Evolutionary conservation across 2,888 invertebrate genomes (phyloP).

Genomic region (Tenthredo distinguenda): DNA sequence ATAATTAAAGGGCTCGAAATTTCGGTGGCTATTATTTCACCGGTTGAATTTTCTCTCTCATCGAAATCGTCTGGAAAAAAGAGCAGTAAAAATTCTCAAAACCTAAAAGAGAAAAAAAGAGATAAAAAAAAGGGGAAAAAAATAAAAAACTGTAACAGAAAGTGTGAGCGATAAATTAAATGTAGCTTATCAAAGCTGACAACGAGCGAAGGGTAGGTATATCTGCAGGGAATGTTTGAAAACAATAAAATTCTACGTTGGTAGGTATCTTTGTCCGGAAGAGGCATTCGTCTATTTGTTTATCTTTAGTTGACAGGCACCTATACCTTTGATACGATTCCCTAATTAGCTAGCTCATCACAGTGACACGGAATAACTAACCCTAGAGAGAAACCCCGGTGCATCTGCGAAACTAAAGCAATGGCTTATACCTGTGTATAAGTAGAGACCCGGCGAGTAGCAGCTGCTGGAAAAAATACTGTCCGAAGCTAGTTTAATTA

Average conservation of each 20-base stretch:
- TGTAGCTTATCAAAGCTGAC: background rate
- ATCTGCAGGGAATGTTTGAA: background rate
- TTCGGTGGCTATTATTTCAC: background rate
- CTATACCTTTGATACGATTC: slow-evolving; percentile 31
- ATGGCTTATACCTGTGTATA: slow-evolving; percentile 55
- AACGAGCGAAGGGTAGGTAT: background rate
- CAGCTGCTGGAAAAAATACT: slow-evolving; percentile 47
- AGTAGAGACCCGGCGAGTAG: slow-evolving; percentile 1
- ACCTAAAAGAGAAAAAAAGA: background rate
- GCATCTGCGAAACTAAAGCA: slow-evolving; percentile 68
- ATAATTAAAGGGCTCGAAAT: background rate
- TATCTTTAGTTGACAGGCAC: slow-evolving; percentile 41
- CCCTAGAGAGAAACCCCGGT: slow-evolving; percentile 49
- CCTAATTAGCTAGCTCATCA: slow-evolving; percentile 51
- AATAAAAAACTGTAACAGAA: background rate
- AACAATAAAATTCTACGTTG: slow-evolving; percentile 15
- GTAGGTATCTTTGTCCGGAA: background rate
- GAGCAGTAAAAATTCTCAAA: background rate
- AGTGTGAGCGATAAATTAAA: background rate
- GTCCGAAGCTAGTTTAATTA: slow-evolving; percentile 39
- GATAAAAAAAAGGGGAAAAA: background rate
- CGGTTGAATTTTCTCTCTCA: background rate
- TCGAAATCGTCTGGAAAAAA: background rate
- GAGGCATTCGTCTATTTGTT: slow-evolving; percentile 8
- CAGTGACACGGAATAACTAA: slow-evolving; percentile 50